Conservation (phyloP, 2,797 vertebrate genomes). For the Danionella dracula region DNA sequence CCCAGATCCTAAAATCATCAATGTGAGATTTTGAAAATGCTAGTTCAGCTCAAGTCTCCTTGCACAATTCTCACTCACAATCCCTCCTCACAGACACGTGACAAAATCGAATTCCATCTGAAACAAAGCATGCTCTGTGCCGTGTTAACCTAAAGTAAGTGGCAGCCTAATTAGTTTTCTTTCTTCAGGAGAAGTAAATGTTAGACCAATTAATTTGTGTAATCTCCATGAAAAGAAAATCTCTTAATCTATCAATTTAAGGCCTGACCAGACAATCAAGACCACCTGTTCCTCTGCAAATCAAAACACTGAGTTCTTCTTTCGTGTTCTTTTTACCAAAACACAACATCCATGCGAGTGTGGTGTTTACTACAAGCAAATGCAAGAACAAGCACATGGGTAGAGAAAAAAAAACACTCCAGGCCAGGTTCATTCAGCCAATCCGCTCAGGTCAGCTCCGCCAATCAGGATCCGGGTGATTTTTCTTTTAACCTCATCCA, state of each 20-base stretch:
- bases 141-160: not conserved
- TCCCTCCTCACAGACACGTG: not conserved
- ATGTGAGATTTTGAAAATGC: too few relatives aligned
- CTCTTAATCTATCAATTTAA: slow-evolving; percentile 40
- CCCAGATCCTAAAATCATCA: too few relatives aligned
- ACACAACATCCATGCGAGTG: too few relatives aligned
- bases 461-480: not conserved
- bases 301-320: not conserved
- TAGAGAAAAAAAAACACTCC: not conserved
- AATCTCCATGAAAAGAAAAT: slow-evolving; percentile 32
- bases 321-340: too few relatives aligned
- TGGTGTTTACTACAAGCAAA: too few relatives aligned
- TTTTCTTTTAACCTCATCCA: slow-evolving; percentile 4
- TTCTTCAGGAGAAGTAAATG: slow-evolving; percentile 9
- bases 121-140: not conserved
- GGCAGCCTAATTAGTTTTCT: slow-evolving; percentile 24
- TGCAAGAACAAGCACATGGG: too few relatives aligned
- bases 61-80: not conserved
- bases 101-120: not conserved
- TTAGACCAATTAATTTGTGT: slow-evolving; percentile 31
- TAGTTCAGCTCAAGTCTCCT: too few relatives aligned
- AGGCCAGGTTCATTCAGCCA: not conserved
- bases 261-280: slow-evolving; percentile 5
- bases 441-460: not conserved
- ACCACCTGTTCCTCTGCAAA: slow-evolving; percentile 33